Evolutionary conservation across 1,140 invertebrate species (phyloP), one percentile per base, ranked within the genome.

Genomic region (Ctenoplectra terminalis): DNA sequence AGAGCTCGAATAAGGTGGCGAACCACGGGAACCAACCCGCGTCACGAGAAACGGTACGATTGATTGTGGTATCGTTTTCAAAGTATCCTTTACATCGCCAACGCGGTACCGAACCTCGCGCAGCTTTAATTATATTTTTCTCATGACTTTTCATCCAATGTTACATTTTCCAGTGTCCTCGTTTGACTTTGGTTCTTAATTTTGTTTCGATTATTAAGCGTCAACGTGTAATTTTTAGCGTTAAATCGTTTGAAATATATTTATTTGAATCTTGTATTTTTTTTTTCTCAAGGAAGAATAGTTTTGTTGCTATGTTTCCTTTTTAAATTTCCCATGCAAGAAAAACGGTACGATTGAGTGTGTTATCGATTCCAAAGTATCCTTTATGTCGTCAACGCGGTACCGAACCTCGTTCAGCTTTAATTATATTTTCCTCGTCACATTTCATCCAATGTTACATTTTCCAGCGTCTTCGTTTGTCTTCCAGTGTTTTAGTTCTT

Each of bases 41-140:
- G 11, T 66, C 52, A 26, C 69, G 29, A 74, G n/a, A 15, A 81
- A 52, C 43, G 23, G 60, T 9, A 85, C 54, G 78, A 78, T 58
- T 46, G 67, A 85, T 84, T 29, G 54, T 40, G 26, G 48, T 72
- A 73, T 86, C 75, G 71, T 34, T 84, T 83, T 84, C 78, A 54
- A 34, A 54, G 67, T 83, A 84, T 76, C 82, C 40, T 63, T 85
- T 81, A 80, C 70, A 71, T 48, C 17, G 23, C 46, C 15, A 20
- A 34, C 29, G 8, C 15, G 17, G 5, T 60, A 64, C 26, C 40
- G 31, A 37, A 52, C 23, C 29, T 50, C 31, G 31, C 29, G 23
- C 1, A 17, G 15, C 54, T n/a, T 46, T 43, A 40, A 40, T 48
- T 77, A 29, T 34, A 37, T 48, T 40, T 78, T 60, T 46, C 46